These are phyloP conservation scores for Hucho hucho DNA, from an alignment of 2,113 vertebrate species.

Conservation along the genomic window DNA sequence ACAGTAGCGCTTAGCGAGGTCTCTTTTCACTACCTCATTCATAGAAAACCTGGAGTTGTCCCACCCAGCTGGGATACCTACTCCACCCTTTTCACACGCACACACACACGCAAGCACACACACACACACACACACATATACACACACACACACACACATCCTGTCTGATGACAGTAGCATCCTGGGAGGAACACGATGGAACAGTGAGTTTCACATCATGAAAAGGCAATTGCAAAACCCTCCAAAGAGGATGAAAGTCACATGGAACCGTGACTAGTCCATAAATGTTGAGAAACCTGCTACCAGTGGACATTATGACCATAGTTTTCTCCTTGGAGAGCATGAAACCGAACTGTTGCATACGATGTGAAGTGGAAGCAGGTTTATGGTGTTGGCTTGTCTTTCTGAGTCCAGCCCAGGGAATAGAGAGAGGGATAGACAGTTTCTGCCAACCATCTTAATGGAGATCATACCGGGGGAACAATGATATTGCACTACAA, in stretches of 20 bases:
- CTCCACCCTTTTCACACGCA: background rate
- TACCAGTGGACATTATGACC: conserved; percentile 11
- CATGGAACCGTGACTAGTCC: conserved; percentile 10
- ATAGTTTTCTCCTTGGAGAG: background rate
- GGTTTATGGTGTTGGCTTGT: conserved; percentile 9
- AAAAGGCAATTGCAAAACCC: conserved; percentile 28
- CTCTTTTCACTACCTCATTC: conserved; percentile 42
- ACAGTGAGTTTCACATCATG: background rate
- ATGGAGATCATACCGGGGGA: conserved; percentile 10
- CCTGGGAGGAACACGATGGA: too few relatives aligned
- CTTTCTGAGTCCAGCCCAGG: background rate
- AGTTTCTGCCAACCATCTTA: background rate
- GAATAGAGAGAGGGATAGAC: background rate
- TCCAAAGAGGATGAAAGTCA: conserved; percentile 29
- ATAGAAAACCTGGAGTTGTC: conserved; percentile 20
- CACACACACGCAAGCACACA: conserved; percentile 9
- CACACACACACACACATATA: background rate
- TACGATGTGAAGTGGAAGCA: background rate
- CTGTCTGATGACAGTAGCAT: too few relatives aligned
- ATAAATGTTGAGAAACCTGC: conserved; percentile 16
- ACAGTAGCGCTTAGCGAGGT: conserved; percentile 24
- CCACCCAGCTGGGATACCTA: background rate
- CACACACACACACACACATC: too few relatives aligned
- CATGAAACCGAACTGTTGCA: conserved; percentile 6
- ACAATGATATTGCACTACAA: background rate